phyloP scores from a whole-genome alignment of 92 coral and sea anemone species.

The Palythoa heliodiscus region DNA sequence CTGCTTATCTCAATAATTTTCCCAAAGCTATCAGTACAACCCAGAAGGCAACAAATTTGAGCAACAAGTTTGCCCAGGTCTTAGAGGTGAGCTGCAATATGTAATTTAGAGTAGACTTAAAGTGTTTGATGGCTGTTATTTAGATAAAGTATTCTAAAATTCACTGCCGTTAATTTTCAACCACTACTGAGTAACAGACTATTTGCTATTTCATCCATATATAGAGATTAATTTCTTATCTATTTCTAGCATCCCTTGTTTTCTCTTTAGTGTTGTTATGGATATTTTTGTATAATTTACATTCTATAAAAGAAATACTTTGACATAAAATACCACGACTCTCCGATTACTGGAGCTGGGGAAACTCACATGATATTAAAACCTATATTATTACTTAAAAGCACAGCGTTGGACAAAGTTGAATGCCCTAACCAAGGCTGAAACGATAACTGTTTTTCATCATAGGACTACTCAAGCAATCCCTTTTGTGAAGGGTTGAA shows the following conservation, averaged over 20 bases:
- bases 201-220: no score
- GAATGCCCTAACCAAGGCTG: neutral
- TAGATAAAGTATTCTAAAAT: neutral
- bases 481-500: constrained; percentile 61
- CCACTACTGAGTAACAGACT: no score
- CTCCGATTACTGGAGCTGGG: no score
- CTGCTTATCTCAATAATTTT: constrained; percentile 61
- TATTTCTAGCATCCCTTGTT: no score
- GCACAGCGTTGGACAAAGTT: neutral
- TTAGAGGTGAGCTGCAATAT: constrained; percentile 43
- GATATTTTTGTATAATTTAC: no score
- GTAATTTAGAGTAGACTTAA: neutral
- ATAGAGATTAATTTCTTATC: no score
- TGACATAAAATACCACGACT: no score
- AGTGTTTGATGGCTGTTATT: neutral
- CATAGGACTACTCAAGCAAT: constrained; percentile 54
- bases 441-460: neutral
- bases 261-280: no score
- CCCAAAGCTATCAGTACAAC: constrained; percentile 66
- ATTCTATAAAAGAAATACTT: no score
- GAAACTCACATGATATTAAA: no score
- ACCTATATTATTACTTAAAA: no score
- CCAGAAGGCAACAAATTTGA: constrained; percentile 44
- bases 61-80: constrained; percentile 48
- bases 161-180: no score